A percentile compares a stretch with the other conserved stretches of the same genome.
Evolutionary conservation across 2,888 invertebrate species (phyloP).

Genomic region (Orchesellides sinensis): DNA sequence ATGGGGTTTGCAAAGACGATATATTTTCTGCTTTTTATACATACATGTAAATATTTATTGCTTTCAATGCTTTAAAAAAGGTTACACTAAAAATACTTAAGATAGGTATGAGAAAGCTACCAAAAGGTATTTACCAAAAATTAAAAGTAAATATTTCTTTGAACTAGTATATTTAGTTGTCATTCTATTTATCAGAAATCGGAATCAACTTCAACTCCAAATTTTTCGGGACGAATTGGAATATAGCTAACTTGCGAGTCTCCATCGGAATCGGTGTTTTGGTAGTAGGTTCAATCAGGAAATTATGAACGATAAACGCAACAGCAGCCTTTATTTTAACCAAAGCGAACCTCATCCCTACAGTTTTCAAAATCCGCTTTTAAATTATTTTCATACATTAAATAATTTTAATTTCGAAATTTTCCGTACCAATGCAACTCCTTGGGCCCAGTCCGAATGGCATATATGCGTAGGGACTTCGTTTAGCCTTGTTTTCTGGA

Average conservation of each 20-base stretch:
- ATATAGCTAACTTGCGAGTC: not conserved
- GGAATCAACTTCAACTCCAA: conserved; percentile 21
- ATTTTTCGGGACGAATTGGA: not conserved
- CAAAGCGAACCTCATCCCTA: conserved; percentile 48
- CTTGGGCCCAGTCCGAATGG: conserved; percentile 67
- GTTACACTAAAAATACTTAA: no score
- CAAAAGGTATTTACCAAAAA: no score
- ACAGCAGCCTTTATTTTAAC: conserved; percentile 32
- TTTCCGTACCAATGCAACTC: conserved; percentile 60
- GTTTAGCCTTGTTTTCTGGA: conserved; percentile 38
- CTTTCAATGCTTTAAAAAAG: no score
- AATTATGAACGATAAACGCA: conserved; percentile 24
- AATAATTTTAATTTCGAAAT: no score
- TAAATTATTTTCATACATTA: not conserved
- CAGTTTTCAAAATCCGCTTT: not conserved
- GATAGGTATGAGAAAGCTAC: no score
- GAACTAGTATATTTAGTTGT: no score
- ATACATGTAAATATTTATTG: no score
- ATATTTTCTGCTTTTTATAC: no score
- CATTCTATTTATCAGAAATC: no score
- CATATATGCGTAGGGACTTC: conserved; percentile 53
- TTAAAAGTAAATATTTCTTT: no score
- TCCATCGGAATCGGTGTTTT: conserved; percentile 24
- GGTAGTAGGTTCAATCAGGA: conserved; percentile 8
- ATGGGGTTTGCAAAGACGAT: no score